Evolutionary conservation across 2,797 vertebrate species (phyloP), one percentile per base, ranked within the genome.

Genomic region (Podarcis siculus): DNA sequence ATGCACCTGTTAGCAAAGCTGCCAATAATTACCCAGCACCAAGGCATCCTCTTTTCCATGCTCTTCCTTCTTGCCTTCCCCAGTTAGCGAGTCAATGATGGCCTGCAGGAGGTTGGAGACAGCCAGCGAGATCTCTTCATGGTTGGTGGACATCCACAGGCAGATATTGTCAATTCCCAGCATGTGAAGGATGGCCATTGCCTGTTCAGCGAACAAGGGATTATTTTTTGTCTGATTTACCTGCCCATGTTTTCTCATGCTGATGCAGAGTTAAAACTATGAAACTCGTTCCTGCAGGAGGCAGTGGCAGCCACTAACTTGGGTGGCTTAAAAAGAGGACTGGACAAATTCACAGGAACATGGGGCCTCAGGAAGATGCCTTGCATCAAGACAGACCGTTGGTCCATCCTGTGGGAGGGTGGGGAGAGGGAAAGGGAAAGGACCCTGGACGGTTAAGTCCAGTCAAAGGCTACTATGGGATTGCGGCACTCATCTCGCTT

Each of bases 41-140:
- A 99, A 79, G 3, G 98, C 97, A 90, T 98, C 98, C 90, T 99
- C 98, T 93, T 98, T 99, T 82, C 98, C 98, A 2, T 97, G 98
- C 0, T 93, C 95, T 76, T 98, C 97, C 90, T 97, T 97, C 89
- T 95, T 97, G 90, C 99, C 98, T 69, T 96, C 97, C 66, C 97
- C 98, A 58, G 98, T 96, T 87, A 99, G 95, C 55, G 98, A 98
- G 91, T 99, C 98, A 0, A 98, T 98, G 95, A 99, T 95, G 92
- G 96, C 97, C 95, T 99, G 99, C 94, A 99, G 97, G 87, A 99
- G 96, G 96, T 97, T 98, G 94, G 98, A 98, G 86, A 98, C 95
- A 1, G 98, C 98, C 95, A 99, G 86, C 0, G 98, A 97, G 45
- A 98, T 97, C 93, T 99, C 99, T 89, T 99, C 98, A 0, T 98